Base-by-base conservation (phyloP, 2,113 vertebrate genomes). In the Pomatorhinus ruficollis region DNA sequence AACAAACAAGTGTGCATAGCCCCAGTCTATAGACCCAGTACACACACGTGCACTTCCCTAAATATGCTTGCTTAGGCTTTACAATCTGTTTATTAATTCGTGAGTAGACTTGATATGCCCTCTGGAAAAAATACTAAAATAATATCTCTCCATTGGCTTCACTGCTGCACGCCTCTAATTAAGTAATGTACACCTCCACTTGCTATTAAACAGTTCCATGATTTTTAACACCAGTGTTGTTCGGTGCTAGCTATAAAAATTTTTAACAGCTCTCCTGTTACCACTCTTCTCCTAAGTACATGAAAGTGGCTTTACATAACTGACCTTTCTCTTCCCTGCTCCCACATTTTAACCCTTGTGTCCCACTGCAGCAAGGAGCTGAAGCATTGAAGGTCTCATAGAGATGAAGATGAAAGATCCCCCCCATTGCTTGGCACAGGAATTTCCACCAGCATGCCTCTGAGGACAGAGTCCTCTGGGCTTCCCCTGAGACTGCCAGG, bases 1-100 rank as follows among this genome's bases (percentile, higher is more conserved):
- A 95, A 90, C 91, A 95, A 94, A 95, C 93, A 93, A 90, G 92
- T 63, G 92, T 90, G 87, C 4, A 8, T 12, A 80, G 90, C 56
- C 86, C 79, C 79, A 35, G 47, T 66, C 56, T 53, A 23, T 1
- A 84, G 76, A 54, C 57, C 79, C 86, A 69, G 40, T 45, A 59
- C 61, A 76, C 70, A 81, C 61, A 89, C 72, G 91, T 83, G 45
- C 68, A 37, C 88, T 91, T 75, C 87, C 93, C 57, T 92, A 96
- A 96, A 95, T 95, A 93, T 81, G 93, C 96, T 96, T 88, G 87
- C 95, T 95, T 90, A 94, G 92, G 71, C 88, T 96, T 96, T 95
- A 95, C 93, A 97, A 95, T 95, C 96, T 97, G 95, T 96, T 95
- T 96, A 96, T 95, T 96, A 96, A 97, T 96, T 97, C 6, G n/a